Percentiles rank a stretch among this genome's conserved stretches.
Conservation (phyloP, 2,888 invertebrate species). For the Marronus borbonicus region DNA sequence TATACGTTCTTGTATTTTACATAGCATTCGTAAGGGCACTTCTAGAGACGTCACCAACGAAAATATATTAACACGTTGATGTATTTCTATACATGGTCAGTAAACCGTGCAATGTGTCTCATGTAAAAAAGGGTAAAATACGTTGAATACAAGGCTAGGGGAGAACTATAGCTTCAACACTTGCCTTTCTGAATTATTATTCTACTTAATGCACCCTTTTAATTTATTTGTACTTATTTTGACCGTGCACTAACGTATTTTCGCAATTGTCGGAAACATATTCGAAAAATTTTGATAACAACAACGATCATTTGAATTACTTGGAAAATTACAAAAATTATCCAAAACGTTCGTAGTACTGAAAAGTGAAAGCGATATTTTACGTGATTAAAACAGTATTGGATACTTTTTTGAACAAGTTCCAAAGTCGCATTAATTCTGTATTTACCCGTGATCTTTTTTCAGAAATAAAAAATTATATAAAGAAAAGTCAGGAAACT, state of each 20-base stretch:
- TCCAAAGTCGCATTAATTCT: no score
- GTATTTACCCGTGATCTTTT: no score
- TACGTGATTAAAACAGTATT: no score
- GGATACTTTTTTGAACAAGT: no score
- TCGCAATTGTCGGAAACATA: constrained; percentile 26
- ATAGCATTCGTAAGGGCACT: neutral
- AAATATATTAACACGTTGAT: constrained; percentile 47
- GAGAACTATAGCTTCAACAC: constrained; percentile 48
- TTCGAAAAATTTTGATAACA: neutral
- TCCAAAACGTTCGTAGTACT: no score
- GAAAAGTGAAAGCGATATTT: no score
- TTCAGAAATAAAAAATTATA: no score
- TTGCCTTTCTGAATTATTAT: constrained; percentile 37
- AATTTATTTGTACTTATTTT: constrained; percentile 25
- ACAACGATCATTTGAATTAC: no score
- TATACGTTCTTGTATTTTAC: neutral
- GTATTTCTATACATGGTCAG: constrained; percentile 47
- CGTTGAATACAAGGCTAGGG: constrained; percentile 47
- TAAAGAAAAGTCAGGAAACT: no score
- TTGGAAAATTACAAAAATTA: no score
- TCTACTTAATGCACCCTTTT: constrained; percentile 42
- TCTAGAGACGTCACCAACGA: constrained; percentile 29
- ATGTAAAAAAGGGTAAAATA: constrained; percentile 50
- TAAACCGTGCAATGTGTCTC: constrained; percentile 42
- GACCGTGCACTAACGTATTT: constrained; percentile 30